These are phyloP conservation scores for Capreolus pygargus DNA, from an alignment of 2,113 vertebrate genomes.

Conservation along the genomic window DNA sequence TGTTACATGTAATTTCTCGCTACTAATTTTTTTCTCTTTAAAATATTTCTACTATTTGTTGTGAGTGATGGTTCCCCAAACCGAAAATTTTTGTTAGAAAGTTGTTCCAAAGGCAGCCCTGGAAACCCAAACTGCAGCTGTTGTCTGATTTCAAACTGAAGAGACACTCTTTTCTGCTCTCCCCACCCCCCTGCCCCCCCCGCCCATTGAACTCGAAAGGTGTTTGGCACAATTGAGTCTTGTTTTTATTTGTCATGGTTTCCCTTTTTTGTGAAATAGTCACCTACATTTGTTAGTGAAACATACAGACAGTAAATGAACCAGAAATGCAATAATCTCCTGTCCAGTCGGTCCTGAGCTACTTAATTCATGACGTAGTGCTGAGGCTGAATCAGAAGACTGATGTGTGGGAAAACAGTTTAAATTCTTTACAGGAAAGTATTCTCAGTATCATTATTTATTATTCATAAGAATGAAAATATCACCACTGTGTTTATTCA, in stretches of 20 bases:
- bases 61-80: background rate
- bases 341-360: background rate
- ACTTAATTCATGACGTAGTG: background rate
- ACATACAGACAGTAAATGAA: background rate
- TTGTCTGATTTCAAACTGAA: background rate
- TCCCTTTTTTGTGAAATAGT: conserved; percentile 20
- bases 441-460: background rate
- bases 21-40: background rate
- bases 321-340: background rate
- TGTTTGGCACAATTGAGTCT: background rate
- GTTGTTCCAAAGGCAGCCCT: background rate
- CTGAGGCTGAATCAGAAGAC: background rate
- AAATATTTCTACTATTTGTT: background rate
- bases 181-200: background rate
- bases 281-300: conserved; percentile 5
- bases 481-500: background rate
- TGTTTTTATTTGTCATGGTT: conserved; percentile 14
- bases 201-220: background rate
- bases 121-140: background rate
- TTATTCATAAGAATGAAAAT: background rate
- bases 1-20: background rate
- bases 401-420: background rate
- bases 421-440: background rate
- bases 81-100: background rate
- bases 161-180: background rate